Evolutionary conservation across 2,888 invertebrate species (phyloP), one percentile per base, ranked within the genome.

Genomic region (Campoletis raptor): DNA sequence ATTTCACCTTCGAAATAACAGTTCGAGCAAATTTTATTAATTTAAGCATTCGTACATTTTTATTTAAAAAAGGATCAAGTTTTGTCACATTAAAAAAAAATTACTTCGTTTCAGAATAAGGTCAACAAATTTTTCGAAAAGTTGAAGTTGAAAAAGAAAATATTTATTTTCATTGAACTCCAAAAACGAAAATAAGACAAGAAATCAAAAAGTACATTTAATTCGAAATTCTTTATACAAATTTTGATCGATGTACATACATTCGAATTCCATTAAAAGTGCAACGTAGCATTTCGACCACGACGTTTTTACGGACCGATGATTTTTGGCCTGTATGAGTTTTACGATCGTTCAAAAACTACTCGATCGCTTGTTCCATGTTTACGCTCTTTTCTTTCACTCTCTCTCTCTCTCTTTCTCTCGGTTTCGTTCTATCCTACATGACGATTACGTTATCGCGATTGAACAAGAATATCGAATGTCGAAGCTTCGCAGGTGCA

Each of bases 401-500:
- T 61, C 69, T 57, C 15, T 77, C 52, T 61, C 42, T 76, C 40
- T 69, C 36, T 61, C 69, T 69, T 6, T 77, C 52, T 48, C 57
- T 76, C 37, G 10, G 24, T 69, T 30, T 37, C 37, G 9, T 21
- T 30, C 24, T 24, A 37, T 24, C 57, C 72, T 2, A 57, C 77
- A 66, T 66, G 64, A 72, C 77, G 81, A 81, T 85, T 77, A 85
- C 72, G 70, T 73, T 85, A 85, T 85, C 77, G 42, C 77, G 76
- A 81, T 85, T 81, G 36, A 76, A 80, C 84, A 40, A 76, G 70
- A 84, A 80, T 80, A 85, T 85, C 85, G 70, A 81, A 72, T 80
- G 42, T 76, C 70, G 61, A 52, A 80, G 74, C 40, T 64, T 83
- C 61, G 70, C 70, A 77, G 82, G 82, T 77, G 82, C 52, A 57